These are phyloP conservation scores for Halictus quadricinctus DNA, from an alignment of 2,888 invertebrate species.

Conservation along the genomic window DNA sequence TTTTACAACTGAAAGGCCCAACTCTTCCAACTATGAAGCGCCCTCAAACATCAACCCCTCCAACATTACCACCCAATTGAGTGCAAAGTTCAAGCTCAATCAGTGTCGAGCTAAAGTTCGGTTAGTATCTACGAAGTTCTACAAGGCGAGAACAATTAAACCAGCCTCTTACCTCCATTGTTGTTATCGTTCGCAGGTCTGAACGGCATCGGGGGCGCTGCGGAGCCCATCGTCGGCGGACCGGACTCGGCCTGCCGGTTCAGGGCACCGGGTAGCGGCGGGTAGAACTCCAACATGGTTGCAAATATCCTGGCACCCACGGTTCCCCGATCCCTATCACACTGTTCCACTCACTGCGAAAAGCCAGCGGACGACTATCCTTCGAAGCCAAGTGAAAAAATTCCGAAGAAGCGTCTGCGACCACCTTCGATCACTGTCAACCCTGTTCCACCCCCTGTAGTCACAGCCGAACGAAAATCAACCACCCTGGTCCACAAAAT, in stretches of 20 bases:
- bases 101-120: not conserved
- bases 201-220: constrained; percentile 73
- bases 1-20: not conserved
- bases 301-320: constrained; percentile 13
- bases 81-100: not conserved
- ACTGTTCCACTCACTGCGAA: not conserved
- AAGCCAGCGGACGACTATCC: not conserved
- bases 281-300: constrained; percentile 88
- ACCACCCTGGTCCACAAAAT: not conserved
- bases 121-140: not conserved
- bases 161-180: constrained; percentile 70
- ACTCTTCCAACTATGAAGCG: not conserved
- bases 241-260: constrained; percentile 70
- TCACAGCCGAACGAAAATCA: not conserved
- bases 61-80: not conserved
- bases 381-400: not conserved
- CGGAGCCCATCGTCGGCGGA: constrained; percentile 61
- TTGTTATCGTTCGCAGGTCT: constrained; percentile 75
- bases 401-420: not conserved
- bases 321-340: not conserved
- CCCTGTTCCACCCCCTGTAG: not conserved
- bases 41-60: not conserved
- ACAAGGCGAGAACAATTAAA: not conserved
- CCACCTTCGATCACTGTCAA: not conserved
- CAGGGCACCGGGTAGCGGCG: constrained; percentile 76